Percentiles rank a stretch among this genome's conserved stretches.
These are phyloP conservation scores for Mixornis gularis DNA, from an alignment of 2,113 vertebrate genomes.

Conservation along the genomic window DNA sequence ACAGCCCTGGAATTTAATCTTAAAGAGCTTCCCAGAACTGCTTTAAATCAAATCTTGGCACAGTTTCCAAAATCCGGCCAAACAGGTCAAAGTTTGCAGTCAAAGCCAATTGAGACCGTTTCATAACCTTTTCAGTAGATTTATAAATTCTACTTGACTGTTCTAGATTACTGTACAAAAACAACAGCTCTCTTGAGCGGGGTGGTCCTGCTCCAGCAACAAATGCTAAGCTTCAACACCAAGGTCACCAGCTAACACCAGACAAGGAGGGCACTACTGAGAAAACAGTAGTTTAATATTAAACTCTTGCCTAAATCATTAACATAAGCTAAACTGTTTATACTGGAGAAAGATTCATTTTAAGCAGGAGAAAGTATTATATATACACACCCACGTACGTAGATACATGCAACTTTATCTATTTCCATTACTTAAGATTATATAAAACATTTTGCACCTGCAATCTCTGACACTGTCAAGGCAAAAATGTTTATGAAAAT, in stretches of 20 bases:
- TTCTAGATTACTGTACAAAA: constrained; percentile 41
- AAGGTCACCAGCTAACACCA: neutral
- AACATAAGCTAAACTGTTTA: neutral
- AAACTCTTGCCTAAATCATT: constrained; percentile 11
- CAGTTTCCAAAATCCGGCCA: constrained; percentile 5
- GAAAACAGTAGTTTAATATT: neutral
- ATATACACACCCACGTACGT: neutral
- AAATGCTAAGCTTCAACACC: neutral
- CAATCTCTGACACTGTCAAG: neutral
- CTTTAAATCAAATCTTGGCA: constrained; percentile 59
- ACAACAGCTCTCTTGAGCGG: neutral
- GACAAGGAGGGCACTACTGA: neutral
- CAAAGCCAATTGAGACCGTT: constrained; percentile 46
- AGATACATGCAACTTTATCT: neutral
- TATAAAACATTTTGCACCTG: neutral
- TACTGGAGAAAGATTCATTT: neutral
- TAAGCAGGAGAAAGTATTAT: neutral
- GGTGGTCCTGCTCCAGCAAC: neutral
- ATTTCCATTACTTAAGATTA: neutral
- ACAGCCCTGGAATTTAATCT: constrained; percentile 24
- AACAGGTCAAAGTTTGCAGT: constrained; percentile 63
- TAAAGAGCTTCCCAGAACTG: constrained; percentile 34
- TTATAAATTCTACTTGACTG: constrained; percentile 58
- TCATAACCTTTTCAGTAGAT: constrained; percentile 60
- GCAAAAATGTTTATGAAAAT: neutral